Percentiles rank a stretch among this genome's conserved stretches.
Evolutionary conservation across 2,888 invertebrate genomes (phyloP).

Genomic region (Suillia variegata): DNA sequence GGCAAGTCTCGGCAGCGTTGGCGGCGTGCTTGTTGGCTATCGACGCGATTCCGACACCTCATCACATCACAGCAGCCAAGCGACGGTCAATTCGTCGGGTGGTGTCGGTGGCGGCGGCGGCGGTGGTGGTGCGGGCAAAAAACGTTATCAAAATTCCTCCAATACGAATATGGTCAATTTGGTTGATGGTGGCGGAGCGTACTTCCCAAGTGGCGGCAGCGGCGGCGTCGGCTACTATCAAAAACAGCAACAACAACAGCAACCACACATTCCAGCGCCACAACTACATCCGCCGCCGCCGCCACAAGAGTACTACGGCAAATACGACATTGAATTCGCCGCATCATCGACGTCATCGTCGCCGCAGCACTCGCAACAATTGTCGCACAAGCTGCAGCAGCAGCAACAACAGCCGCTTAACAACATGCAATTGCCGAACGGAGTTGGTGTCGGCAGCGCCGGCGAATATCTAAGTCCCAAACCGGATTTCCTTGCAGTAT

Average conservation of each 20-base stretch:
- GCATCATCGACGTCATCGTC: slow-evolving; percentile 26
- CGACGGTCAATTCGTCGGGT: slow-evolving; percentile 34
- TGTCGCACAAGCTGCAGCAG: slow-evolving; percentile 43
- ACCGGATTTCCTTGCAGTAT: slow-evolving; percentile 36
- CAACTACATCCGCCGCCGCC: slow-evolving; percentile 31
- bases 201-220: too few species aligned
- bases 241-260: slow-evolving; percentile 37
- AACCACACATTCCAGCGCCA: slow-evolving; percentile 28
- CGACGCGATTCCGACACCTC: slow-evolving; percentile 46
- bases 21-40: slow-evolving; percentile 34
- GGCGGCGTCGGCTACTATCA: slow-evolving; percentile 56
- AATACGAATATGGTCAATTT: slow-evolving; percentile 26
- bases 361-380: slow-evolving; percentile 37
- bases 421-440: slow-evolving; percentile 38
- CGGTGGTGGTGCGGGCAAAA: slow-evolving; percentile 36
- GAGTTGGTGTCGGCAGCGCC: slow-evolving; percentile 34
- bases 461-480: slow-evolving; percentile 53
- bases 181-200: slow-evolving; percentile 29
- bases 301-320: slow-evolving; percentile 58
- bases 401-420: slow-evolving; percentile 36
- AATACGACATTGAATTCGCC: slow-evolving; percentile 57
- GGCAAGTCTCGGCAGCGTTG: slow-evolving; percentile 24
- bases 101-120: slow-evolving; percentile 33
- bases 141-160: slow-evolving; percentile 42
- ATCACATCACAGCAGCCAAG: slow-evolving; percentile 38